Percentiles rank a stretch among this genome's conserved stretches.
phyloP scores from a whole-genome alignment of 2,888 invertebrate genomes.

The Cerastis rubricosa region DNA sequence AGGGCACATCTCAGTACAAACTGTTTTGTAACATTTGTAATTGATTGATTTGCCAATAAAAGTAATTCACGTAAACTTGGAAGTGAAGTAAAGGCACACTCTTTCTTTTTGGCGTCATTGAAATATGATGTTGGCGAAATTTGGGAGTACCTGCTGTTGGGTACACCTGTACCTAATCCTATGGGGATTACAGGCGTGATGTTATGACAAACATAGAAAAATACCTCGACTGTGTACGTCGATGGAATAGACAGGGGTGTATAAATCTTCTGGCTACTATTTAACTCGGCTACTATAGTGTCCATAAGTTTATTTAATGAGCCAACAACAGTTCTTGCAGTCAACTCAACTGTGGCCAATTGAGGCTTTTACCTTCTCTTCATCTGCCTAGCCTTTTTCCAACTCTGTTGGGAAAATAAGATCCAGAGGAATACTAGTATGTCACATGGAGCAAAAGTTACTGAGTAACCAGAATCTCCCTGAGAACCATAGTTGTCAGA shows the following conservation, averaged over 20 bases:
- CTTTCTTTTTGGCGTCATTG: constrained; percentile 8
- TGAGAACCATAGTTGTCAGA: no score
- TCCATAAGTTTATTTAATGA: no score
- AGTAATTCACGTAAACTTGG: constrained; percentile 8
- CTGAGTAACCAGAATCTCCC: no score
- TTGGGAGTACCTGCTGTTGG: not conserved
- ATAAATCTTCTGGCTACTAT: not conserved
- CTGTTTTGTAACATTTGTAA: constrained; percentile 39
- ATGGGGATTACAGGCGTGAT: not conserved
- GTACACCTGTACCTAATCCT: not conserved
- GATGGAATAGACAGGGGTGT: not conserved
- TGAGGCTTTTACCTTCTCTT: no score
- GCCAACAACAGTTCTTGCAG: no score
- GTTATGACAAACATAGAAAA: not conserved
- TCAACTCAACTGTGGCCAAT: no score
- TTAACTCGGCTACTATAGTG: no score
- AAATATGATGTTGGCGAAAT: not conserved
- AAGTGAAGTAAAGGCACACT: not conserved
- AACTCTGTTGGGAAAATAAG: no score
- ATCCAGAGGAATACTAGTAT: no score
- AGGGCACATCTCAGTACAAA: constrained; percentile 11
- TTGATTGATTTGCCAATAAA: constrained; percentile 31
- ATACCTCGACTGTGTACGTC: not conserved
- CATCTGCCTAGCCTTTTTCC: no score
- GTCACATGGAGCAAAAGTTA: no score